These are phyloP conservation scores for Platynereis dumerilii DNA, from an alignment of 2,888 invertebrate genomes.

Conservation along the genomic window DNA sequence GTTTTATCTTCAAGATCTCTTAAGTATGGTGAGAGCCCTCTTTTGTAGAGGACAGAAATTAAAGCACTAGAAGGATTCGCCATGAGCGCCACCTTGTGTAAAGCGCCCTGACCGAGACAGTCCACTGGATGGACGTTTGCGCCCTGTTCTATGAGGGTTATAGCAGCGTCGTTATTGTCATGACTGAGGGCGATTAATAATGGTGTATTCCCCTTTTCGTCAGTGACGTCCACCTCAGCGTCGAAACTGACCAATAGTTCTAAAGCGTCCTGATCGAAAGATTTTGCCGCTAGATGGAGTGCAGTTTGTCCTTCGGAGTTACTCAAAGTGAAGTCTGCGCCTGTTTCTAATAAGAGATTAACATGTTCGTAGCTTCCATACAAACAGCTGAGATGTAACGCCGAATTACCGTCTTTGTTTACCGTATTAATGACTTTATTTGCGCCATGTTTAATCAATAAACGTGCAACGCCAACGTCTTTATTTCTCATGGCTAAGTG, in stretches of 20 bases:
- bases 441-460: not conserved
- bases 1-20: not conserved
- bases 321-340: constrained; percentile 9
- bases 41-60: not conserved
- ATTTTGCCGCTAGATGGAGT: constrained; percentile 16
- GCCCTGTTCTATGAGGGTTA: constrained; percentile 23
- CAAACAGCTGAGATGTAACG: not conserved
- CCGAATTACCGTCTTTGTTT: not conserved
- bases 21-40: not conserved
- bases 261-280: constrained; percentile 29
- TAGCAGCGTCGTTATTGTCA: constrained; percentile 19
- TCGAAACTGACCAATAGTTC: constrained; percentile 32
- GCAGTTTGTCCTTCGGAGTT: constrained; percentile 16
- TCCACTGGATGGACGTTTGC: constrained; percentile 20
- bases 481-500: constrained; percentile 9
- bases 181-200: constrained; percentile 7
- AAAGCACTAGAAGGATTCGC: not conserved
- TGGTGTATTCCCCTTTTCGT: not conserved
- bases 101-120: constrained; percentile 21
- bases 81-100: constrained; percentile 20
- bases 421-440: not conserved
- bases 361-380: constrained; percentile 27
- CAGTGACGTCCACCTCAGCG: constrained; percentile 7
- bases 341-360: constrained; percentile 11
- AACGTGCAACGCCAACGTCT: not conserved